These are phyloP conservation scores for Tachyglossus aculeatus DNA, from an alignment of 2,797 vertebrate species.

Conservation along the genomic window DNA sequence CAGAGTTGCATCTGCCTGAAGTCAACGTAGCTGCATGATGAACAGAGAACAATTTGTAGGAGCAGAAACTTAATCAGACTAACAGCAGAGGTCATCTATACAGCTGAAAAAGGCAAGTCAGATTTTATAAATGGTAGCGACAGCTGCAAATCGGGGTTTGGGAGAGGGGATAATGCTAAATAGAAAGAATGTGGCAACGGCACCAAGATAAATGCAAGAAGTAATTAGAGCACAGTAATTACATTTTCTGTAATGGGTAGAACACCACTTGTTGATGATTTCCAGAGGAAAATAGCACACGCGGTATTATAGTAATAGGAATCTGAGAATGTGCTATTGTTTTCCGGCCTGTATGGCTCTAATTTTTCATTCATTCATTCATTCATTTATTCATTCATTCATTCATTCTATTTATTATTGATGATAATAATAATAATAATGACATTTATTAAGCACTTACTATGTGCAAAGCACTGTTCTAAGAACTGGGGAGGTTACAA, in stretches of 20 bases:
- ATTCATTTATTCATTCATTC: too few relatives aligned
- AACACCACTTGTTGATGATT: constrained; percentile 28
- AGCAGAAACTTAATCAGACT: not conserved
- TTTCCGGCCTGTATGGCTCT: constrained; percentile 37
- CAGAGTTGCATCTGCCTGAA: too few relatives aligned
- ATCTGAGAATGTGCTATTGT: constrained; percentile 19
- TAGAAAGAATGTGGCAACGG: constrained; percentile 11
- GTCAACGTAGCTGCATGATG: not conserved
- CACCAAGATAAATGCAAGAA: constrained; percentile 9
- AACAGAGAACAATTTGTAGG: not conserved
- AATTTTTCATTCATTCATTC: constrained; percentile 36
- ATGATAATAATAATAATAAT: too few relatives aligned
- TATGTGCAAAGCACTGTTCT: too few relatives aligned
- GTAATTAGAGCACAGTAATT: constrained; percentile 6
- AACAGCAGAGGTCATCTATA: not conserved
- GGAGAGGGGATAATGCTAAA: not conserved
- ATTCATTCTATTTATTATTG: too few relatives aligned
- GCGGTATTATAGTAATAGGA: not conserved
- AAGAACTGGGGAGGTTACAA: too few relatives aligned
- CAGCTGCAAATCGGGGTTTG: constrained; percentile 20
- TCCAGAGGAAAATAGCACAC: not conserved
- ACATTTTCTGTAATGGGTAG: constrained; percentile 27
- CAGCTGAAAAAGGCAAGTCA: not conserved
- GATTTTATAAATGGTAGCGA: not conserved
- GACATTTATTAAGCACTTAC: too few relatives aligned